phyloP scores from a whole-genome alignment of 2,113 vertebrate genomes.

The Centropus unirufus region DNA sequence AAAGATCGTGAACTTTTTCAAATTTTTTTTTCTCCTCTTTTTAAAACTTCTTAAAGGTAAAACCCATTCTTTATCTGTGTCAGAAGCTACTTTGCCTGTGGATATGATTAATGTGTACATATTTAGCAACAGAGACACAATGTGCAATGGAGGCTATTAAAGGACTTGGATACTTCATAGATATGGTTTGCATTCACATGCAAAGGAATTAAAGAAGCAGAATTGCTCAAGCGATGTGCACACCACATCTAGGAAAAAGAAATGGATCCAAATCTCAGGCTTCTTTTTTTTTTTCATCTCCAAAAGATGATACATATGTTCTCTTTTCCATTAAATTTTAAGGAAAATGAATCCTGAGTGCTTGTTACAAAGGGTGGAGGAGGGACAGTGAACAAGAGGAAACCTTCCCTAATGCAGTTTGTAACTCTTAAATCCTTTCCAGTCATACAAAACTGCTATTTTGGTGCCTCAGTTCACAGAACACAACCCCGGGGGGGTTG shows the following conservation, averaged over 20 bases:
- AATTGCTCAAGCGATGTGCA: background rate
- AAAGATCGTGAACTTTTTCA: background rate
- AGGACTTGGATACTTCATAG: background rate
- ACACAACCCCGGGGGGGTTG: background rate
- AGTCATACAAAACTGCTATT: background rate
- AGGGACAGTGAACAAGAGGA: background rate
- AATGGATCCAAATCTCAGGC: background rate
- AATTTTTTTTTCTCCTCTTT: background rate
- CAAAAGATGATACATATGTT: background rate
- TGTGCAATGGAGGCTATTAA: background rate
- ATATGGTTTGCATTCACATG: background rate
- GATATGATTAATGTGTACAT: background rate
- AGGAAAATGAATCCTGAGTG: background rate
- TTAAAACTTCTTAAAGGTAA: background rate
- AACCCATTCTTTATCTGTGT: background rate
- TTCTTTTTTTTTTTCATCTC: background rate
- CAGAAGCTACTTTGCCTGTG: background rate
- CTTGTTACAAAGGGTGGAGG: background rate
- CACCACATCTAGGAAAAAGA: background rate
- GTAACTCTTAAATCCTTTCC: background rate
- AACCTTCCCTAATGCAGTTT: background rate
- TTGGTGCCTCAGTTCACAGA: background rate
- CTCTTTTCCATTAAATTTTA: background rate
- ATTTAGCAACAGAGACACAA: background rate
- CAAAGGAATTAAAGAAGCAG: background rate